Evolutionary conservation across 2,797 vertebrate species (phyloP).

Genomic region (Botia almorhae): DNA sequence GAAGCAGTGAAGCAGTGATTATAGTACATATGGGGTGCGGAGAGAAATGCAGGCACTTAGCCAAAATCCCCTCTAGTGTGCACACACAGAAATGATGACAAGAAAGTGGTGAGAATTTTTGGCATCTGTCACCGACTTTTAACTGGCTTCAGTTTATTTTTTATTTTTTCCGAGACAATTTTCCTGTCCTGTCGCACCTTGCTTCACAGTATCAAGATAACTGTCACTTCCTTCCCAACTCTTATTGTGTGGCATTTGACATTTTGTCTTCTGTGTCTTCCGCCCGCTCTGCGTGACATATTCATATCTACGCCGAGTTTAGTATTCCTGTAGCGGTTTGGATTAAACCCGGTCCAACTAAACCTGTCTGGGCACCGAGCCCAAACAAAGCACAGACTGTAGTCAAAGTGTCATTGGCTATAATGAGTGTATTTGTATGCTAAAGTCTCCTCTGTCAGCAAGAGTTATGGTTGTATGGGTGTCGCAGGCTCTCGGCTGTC

Average conservation of each 20-base stretch:
- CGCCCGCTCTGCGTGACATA: conserved; percentile 33
- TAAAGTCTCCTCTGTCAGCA: conserved; percentile 44
- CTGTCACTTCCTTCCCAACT: conserved; percentile 27
- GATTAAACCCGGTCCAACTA: conserved; percentile 52
- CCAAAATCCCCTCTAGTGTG: conserved; percentile 22
- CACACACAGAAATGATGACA: not conserved
- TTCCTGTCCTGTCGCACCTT: conserved; percentile 36
- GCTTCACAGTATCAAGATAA: conserved; percentile 44
- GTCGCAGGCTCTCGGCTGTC: conserved; percentile 52
- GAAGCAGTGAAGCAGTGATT: conserved; percentile 30
- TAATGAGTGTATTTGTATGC: conserved; percentile 51
- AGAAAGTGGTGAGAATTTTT: conserved; percentile 29
- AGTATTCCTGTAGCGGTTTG: conserved; percentile 44
- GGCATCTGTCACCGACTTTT: conserved; percentile 38
- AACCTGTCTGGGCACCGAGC: conserved; percentile 48
- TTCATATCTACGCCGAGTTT: conserved; percentile 40
- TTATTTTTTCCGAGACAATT: conserved; percentile 38
- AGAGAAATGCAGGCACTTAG: conserved; percentile 6
- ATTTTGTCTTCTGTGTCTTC: conserved; percentile 36
- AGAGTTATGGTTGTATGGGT: conserved; percentile 35
- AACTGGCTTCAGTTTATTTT: conserved; percentile 32
- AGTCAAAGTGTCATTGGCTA: conserved; percentile 46
- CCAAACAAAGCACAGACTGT: conserved; percentile 45
- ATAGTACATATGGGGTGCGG: conserved; percentile 37
- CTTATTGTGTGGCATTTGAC: conserved; percentile 39